Evolutionary conservation across 2,888 invertebrate genomes (phyloP).

Genomic region (Drosophila dives): DNA sequence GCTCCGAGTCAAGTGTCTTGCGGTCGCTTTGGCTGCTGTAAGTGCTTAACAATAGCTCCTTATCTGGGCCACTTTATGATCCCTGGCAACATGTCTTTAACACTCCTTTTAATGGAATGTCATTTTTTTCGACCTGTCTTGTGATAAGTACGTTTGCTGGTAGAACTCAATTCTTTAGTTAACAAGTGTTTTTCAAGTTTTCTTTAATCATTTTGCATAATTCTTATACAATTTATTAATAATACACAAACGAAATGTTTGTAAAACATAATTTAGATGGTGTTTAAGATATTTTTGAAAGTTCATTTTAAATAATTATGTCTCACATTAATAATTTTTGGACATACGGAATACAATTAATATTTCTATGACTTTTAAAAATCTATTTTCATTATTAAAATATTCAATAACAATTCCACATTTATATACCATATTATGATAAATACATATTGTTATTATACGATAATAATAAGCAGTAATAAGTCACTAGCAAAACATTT

Average conservation of each 20-base stretch:
- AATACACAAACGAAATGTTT: not conserved
- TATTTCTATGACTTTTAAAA: not conserved
- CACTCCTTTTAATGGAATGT: slow-evolving; percentile 58
- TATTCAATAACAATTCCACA: not conserved
- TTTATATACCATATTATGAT: not conserved
- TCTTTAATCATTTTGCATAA: not conserved
- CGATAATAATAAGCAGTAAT: not conserved
- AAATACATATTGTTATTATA: not conserved
- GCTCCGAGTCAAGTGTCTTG: slow-evolving; percentile 60
- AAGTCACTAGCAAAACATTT: not conserved
- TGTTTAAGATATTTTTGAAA: not conserved
- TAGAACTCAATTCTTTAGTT: not conserved
- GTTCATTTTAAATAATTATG: not conserved
- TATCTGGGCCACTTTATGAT: slow-evolving; percentile 59
- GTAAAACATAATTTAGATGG: not conserved
- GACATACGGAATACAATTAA: not conserved
- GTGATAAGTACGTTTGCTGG: slow-evolving; percentile 14
- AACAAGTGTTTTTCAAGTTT: not conserved
- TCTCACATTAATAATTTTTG: not conserved
- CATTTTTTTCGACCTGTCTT: not conserved
- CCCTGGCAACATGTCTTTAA: slow-evolving; percentile 64
- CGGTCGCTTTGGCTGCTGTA: slow-evolving; percentile 40
- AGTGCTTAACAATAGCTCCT: slow-evolving; percentile 24
- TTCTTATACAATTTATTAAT: not conserved
- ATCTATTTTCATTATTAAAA: not conserved